Evolutionary conservation across 2,888 invertebrate species (phyloP), one percentile per base, ranked within the genome.

Genomic region (Amphimallon solstitiale): DNA sequence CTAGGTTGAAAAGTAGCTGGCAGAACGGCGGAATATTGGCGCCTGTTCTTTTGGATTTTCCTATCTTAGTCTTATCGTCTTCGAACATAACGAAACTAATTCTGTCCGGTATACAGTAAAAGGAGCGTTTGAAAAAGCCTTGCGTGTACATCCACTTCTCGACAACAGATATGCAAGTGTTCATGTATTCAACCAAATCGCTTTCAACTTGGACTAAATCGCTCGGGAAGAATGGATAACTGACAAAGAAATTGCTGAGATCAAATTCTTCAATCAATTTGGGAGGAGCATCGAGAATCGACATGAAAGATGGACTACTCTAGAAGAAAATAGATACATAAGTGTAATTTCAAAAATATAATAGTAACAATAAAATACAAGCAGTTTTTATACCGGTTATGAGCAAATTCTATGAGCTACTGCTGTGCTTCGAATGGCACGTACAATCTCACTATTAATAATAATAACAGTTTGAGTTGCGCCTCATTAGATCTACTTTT

Each of bases 171-270:
- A 45, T 10, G 19, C 45, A 45, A 9, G 19, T 45, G 10, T 29
- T 29, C 51, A 63, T 40, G 14, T 51, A 63, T 1, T 45, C 35
- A 29, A 1, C 46, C 2, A 10, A 17, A 6, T 15, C 14, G 1
- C 29, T 51, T 12, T 40, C 6, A 14, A 19, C 2, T 1, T 9
- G 3, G 17, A 6, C n/a, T 1, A 14, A 10, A 2, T 14, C 34
- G 0, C 7, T 3, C 2, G 62, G 51, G 14, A 51, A 63, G 1
- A 40, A 12, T 2, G 62, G 62, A 14, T 63, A 63, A n/a, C 15
- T 29, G 6, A 17, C 9, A 15, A 21, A 63, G 34, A 63, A 63
- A 6, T 40, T 15, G 15, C 29, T 17, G 6, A 43, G 10, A 9
- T 51, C 29, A n/a, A 49, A 40, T 40, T 49, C 38, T 14, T 49